A percentile compares a stretch with the other conserved stretches of the same genome.
These are phyloP conservation scores for Helarctos malayanus DNA, from an alignment of 2,797 vertebrate species.

Conservation along the genomic window DNA sequence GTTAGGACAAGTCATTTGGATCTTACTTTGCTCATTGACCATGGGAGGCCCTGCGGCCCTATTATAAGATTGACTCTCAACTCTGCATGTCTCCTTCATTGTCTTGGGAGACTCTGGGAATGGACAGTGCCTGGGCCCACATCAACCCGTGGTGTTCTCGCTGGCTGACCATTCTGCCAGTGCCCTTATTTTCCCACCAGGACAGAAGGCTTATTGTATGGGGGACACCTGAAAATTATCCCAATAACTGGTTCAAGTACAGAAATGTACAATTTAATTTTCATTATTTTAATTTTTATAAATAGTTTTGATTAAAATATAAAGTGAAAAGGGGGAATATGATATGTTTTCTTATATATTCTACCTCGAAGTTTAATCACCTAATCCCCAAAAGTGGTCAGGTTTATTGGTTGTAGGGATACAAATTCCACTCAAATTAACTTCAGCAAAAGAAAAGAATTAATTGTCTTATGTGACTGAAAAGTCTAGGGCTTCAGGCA, in stretches of 20 bases:
- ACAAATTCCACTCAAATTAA: conserved; percentile 1
- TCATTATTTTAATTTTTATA: background rate
- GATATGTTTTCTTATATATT: background rate
- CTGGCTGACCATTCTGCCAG: background rate
- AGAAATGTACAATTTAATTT: conserved; percentile 11
- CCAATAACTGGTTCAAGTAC: background rate
- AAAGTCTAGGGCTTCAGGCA: background rate
- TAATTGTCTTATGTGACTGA: background rate
- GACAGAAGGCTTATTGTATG: background rate
- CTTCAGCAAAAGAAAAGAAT: background rate
- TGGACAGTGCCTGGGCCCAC: background rate
- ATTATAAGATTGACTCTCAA: background rate
- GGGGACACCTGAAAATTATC: background rate
- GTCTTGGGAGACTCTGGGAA: background rate
- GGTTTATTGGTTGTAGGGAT: background rate
- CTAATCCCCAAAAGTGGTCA: background rate
- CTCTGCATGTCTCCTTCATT: background rate
- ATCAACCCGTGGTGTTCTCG: background rate
- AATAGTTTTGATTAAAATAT: conserved; percentile 5
- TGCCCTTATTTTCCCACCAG: background rate
- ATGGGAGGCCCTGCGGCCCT: background rate
- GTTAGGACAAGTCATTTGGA: background rate
- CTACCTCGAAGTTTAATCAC: background rate
- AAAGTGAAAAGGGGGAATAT: background rate
- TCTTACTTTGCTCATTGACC: background rate